Percentiles rank a stretch among this genome's conserved stretches.
phyloP scores from a whole-genome alignment of 1,140 invertebrate genomes.

The Heliconius congener region DNA sequence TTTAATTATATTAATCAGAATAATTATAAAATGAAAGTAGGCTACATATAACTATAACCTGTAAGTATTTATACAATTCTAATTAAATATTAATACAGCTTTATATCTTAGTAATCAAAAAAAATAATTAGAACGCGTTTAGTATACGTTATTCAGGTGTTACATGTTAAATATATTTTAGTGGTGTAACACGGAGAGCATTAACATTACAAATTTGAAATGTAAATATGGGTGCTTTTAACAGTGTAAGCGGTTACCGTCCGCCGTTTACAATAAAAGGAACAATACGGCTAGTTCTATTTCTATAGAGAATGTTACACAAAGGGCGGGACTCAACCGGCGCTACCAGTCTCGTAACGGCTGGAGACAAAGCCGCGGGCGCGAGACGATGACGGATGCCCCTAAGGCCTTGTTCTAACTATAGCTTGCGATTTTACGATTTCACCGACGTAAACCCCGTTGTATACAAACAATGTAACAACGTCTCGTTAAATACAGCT shows the following conservation, averaged over 20 bases:
- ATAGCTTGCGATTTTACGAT: slow-evolving; percentile 34
- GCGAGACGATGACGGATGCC: slow-evolving; percentile 65
- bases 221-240: slow-evolving; percentile 12
- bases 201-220: not conserved
- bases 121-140: not conserved
- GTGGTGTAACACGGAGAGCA: not conserved
- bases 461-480: slow-evolving; percentile 20
- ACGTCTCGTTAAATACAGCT: slow-evolving; percentile 14
- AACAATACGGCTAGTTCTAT: slow-evolving; percentile 25
- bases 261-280: slow-evolving; percentile 9
- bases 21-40: not conserved
- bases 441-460: slow-evolving; percentile 27
- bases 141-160: not conserved
- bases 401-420: slow-evolving; percentile 42
- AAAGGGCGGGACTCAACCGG: slow-evolving; percentile 55
- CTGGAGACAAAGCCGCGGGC: slow-evolving; percentile 51
- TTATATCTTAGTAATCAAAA: not conserved
- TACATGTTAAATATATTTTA: not conserved
- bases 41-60: not conserved
- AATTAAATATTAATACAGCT: not conserved
- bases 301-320: slow-evolving; percentile 31
- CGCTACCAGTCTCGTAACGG: slow-evolving; percentile 60
- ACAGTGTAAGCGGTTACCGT: not conserved
- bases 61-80: not conserved
- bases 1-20: not conserved